A percentile compares a stretch with the other conserved stretches of the same genome.
Evolutionary conservation across 2,113 vertebrate genomes (phyloP).

Genomic region (Pachypanchax playfairii): DNA sequence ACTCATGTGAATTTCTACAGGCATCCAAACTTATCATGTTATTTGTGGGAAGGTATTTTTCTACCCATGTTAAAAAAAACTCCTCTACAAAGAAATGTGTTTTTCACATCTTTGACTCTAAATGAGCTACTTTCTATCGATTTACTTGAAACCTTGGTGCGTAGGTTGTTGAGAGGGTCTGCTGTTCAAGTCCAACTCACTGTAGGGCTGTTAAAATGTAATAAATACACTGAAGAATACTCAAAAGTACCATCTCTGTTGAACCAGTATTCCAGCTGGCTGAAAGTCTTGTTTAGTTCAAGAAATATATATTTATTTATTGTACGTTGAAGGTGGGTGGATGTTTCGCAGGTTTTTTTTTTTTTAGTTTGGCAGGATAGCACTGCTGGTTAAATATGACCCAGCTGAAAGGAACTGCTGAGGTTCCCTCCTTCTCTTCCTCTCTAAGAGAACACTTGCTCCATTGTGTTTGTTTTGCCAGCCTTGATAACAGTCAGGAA

Average conservation of each 20-base stretch:
- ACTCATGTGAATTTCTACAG: slow-evolving; percentile 15
- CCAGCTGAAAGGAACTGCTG: slow-evolving; percentile 67
- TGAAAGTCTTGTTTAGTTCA: not conserved
- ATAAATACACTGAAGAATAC: slow-evolving; percentile 3
- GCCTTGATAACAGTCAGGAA: slow-evolving; percentile 42
- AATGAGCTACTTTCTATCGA: slow-evolving; percentile 54
- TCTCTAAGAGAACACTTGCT: slow-evolving; percentile 67
- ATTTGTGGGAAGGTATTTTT: slow-evolving; percentile 48
- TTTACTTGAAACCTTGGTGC: slow-evolving; percentile 19
- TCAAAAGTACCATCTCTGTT: not conserved
- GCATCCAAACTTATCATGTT: slow-evolving; percentile 14
- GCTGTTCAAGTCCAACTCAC: slow-evolving; percentile 10
- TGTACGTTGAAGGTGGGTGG: no score
- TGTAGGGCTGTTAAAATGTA: slow-evolving; percentile 3
- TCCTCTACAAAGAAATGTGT: slow-evolving; percentile 35
- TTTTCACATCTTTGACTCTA: slow-evolving; percentile 37
- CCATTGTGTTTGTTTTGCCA: slow-evolving; percentile 59
- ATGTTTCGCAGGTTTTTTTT: slow-evolving; percentile 44
- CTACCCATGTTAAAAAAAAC: slow-evolving; percentile 40
- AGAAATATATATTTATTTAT: not conserved
- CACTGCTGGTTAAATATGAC: slow-evolving; percentile 69
- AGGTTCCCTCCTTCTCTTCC: slow-evolving; percentile 34
- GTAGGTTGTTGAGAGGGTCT: slow-evolving; percentile 23
- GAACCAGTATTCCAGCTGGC: not conserved
- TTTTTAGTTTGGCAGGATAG: slow-evolving; percentile 35